phyloP scores from a whole-genome alignment of 2,888 invertebrate species.

The Synanthedon andrenaeformis region DNA sequence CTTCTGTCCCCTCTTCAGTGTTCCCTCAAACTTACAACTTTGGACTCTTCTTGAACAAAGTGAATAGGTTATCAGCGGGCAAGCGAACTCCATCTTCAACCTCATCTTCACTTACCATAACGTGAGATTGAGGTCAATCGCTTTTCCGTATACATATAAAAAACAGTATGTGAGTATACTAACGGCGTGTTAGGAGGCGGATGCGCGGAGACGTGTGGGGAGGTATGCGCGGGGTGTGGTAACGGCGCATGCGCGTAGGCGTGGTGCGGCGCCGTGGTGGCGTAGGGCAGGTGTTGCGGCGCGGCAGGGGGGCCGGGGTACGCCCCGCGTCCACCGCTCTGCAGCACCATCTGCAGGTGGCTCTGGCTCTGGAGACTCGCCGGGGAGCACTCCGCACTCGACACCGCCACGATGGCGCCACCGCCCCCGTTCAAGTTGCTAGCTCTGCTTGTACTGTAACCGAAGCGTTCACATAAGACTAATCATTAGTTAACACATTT shows the following conservation, averaged over 20 bases:
- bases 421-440: constrained; percentile 39
- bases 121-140: too few relatives aligned
- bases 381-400: constrained; percentile 10
- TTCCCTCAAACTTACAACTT: too few relatives aligned
- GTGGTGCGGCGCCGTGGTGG: constrained; percentile 23
- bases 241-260: constrained; percentile 19
- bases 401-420: constrained; percentile 14
- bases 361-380: constrained; percentile 16
- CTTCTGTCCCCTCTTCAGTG: too few relatives aligned
- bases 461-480: background rate
- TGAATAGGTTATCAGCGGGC: too few relatives aligned
- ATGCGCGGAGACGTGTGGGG: constrained; percentile 20
- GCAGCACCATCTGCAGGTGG: constrained; percentile 63
- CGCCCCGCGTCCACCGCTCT: constrained; percentile 37
- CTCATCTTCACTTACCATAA: too few relatives aligned
- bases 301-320: constrained; percentile 43
- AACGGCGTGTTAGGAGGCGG: background rate
- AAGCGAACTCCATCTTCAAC: too few relatives aligned
- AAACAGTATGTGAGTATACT: background rate
- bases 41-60: too few relatives aligned
- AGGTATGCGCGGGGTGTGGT: constrained; percentile 22
- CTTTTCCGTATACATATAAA: too few relatives aligned
- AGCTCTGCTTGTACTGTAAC: constrained; percentile 21
- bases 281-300: constrained; percentile 29
- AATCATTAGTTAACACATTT: background rate